Evolutionary conservation across 2,797 vertebrate species (phyloP), one percentile per base, ranked within the genome.

Genomic region (Malacoctenus gilli): DNA sequence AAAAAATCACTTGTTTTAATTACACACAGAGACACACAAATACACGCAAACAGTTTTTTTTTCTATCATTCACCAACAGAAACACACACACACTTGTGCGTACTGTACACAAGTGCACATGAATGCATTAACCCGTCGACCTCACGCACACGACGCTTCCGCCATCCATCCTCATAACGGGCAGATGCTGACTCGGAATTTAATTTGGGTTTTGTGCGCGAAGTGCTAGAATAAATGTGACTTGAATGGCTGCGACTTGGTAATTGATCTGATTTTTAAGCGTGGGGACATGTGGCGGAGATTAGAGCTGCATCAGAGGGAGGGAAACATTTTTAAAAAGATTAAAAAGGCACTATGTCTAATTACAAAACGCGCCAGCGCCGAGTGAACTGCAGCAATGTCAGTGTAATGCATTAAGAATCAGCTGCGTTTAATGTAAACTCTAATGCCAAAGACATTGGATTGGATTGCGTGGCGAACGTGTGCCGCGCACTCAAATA

Each of bases 1-100:
- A 86, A 50, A 55, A 64, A 55, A 47, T 85, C 83, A 91, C 88
- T 92, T 88, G 84, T 88, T 90, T 92, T 93, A 92, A 92, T 92
- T 91, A 90, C 80, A 81, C 75, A 85, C 82, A 82, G 75, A 75
- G 49, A 67, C 59, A 77, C 65, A 76, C 75, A 63, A 41, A 75
- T 51, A 46, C 67, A 85, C 15, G 30, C 75, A 62, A 59, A 38
- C 44, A 40, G 41, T 79, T 34, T 67, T 25, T 65, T 10, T 42
- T 21, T 54, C 16, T 41, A 10, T 28, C 36, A 44, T 10, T 25
- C 18, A 32, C 15, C 10, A 30, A 18, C 56, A 19, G 32, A 60
- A 30, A 18, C 56, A 19, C 35, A 60, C n/a, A 65, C 38, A 50
- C 47, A 61, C 57, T 19, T 23, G 43, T 19, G 41, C 54, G 68